Base-by-base conservation (phyloP, 2,888 invertebrate species). In the Callyntrura guangdongensis region DNA sequence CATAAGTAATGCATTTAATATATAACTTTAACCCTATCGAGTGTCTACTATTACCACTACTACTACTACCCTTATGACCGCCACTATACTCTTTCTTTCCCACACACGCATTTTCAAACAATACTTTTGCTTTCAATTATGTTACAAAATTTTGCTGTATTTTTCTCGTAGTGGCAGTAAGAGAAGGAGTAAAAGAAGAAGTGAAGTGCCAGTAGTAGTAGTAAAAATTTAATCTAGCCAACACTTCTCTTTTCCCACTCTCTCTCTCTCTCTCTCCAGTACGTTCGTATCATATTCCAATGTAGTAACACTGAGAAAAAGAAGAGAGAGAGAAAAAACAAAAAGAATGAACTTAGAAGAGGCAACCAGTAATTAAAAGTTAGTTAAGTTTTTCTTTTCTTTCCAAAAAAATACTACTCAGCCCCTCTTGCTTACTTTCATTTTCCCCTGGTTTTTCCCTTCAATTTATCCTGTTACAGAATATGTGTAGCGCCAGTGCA, bases 351-450 rank as follows among this genome's bases (percentile, higher is more conserved):
- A 93, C 90, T 91, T 86, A 79, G 91, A 82, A 92, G 92, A 92
- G 86, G 86, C 91, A 93, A 92, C 91, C 88, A 93, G 93, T 93
- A 93, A 93, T 93, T 93, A 93, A 93, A 93, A 93, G 93, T 93
- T 92, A 92, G 92, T 92, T 92, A 91, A 92, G 92, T 91, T 92
- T 84, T 93, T 92, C 91, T 87, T 88, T 91, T 86, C 90, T 89
- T 83, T 59, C 84, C 87, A 49, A 89, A 79, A 79, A 79, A 79
- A 77, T 49, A 49, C 49, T 77, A 27, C 22, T 56, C 59, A 59
- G 59, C 59, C 4, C 20, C 17, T 20, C 20, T 59, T 45, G 47
- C 47, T 45, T 79, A 4, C 20, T 79, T 59, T 25, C 36, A 12
- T n/a, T 77, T 49, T 81, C 81, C 69, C 53, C 53, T 69, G 47